These are phyloP conservation scores for Carassius gibelio DNA, from an alignment of 2,113 vertebrate genomes.

Conservation along the genomic window DNA sequence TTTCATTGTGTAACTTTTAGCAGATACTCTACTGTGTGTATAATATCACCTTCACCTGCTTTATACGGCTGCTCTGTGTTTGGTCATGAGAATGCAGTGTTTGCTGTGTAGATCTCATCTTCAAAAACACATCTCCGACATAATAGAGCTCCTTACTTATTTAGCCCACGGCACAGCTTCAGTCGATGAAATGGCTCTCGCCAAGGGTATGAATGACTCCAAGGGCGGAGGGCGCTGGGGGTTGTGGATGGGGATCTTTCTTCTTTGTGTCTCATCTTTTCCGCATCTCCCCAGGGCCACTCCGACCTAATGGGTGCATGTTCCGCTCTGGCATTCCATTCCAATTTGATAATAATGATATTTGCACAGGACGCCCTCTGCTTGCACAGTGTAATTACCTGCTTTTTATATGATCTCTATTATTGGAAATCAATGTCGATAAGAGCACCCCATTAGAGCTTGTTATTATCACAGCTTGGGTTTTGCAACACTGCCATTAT, in stretches of 20 bases:
- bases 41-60: background rate
- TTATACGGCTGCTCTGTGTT: constrained; percentile 12
- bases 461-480: constrained; percentile 66
- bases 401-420: constrained; percentile 65
- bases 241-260: constrained; percentile 39
- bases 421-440: constrained; percentile 67
- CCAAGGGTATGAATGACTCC: constrained; percentile 38
- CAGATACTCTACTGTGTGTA: background rate
- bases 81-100: constrained; percentile 31
- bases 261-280: constrained; percentile 45
- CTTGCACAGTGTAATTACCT: constrained; percentile 67
- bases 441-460: constrained; percentile 64
- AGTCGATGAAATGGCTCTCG: constrained; percentile 37
- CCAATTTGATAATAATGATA: constrained; percentile 67
- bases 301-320: constrained; percentile 55
- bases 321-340: constrained; percentile 56
- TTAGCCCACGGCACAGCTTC: constrained; percentile 27
- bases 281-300: constrained; percentile 49
- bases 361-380: constrained; percentile 64
- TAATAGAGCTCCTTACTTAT: constrained; percentile 37
- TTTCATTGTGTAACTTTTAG: background rate
- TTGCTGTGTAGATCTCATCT: constrained; percentile 32
- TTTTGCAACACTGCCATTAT: constrained; percentile 64
- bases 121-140: constrained; percentile 30
- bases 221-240: constrained; percentile 12